Percentiles rank a stretch among this genome's conserved stretches.
These are phyloP conservation scores for Campoplex capitator DNA, from an alignment of 2,888 invertebrate genomes.

Conservation along the genomic window DNA sequence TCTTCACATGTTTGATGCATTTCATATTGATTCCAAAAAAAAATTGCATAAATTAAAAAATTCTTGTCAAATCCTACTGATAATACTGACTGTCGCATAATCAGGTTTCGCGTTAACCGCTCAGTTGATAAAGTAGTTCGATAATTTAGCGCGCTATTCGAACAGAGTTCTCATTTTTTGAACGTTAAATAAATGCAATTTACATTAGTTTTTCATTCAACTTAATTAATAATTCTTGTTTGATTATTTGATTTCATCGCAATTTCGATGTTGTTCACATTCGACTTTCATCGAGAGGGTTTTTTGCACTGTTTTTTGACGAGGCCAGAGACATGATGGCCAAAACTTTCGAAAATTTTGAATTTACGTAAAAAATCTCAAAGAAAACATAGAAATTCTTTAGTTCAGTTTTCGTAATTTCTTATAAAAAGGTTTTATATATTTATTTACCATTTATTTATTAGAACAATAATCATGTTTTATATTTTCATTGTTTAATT, in stretches of 20 bases:
- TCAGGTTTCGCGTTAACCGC: background rate
- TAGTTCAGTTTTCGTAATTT: too few species aligned
- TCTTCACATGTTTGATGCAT: background rate
- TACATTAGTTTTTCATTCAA: background rate
- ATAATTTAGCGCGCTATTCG: background rate
- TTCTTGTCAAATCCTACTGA: background rate
- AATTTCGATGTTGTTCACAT: too few species aligned
- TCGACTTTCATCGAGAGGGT: background rate
- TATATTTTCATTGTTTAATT: too few species aligned
- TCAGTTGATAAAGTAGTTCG: background rate
- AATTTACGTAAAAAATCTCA: too few species aligned
- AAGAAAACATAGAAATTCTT: too few species aligned
- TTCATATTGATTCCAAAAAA: background rate
- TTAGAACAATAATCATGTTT: too few species aligned
- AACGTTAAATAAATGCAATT: background rate
- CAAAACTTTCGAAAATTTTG: too few species aligned
- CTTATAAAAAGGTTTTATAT: too few species aligned
- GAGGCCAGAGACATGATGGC: too few species aligned
- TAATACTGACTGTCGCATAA: background rate
- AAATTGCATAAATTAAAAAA: background rate
- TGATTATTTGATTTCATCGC: too few species aligned
- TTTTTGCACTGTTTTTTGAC: background rate
- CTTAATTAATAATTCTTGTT: background rate
- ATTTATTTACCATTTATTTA: too few species aligned
- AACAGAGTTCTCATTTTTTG: background rate